Evolutionary conservation across 2,113 vertebrate genomes (phyloP).

Genomic region (Brachypteracias leptosomus): DNA sequence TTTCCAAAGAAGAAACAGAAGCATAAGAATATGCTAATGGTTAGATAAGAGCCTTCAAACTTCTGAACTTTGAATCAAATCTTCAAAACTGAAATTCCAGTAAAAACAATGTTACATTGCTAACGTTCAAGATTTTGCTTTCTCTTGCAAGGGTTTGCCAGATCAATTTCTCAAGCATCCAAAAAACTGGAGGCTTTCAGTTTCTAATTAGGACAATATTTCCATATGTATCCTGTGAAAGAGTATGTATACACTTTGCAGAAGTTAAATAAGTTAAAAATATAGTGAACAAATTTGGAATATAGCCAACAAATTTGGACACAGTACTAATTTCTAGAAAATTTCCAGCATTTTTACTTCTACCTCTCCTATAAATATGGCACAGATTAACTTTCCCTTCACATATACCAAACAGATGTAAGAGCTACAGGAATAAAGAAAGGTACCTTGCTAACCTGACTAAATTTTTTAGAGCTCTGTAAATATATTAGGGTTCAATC

Average conservation of each 20-base stretch:
- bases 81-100: background rate
- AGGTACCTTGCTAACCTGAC: background rate
- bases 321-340: background rate
- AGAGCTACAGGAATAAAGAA: background rate
- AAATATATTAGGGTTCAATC: background rate
- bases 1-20: background rate
- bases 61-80: background rate
- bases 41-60: background rate
- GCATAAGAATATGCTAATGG: background rate
- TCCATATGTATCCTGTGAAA: background rate
- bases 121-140: background rate
- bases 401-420: background rate
- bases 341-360: background rate
- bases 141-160: background rate
- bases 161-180: background rate
- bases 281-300: background rate
- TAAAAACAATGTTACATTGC: background rate
- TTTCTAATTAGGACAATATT: background rate
- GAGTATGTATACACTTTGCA: background rate
- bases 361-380: background rate
- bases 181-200: background rate
- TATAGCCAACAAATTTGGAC: background rate
- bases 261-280: background rate
- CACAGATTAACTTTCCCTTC: background rate
- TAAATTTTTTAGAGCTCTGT: background rate